Base-by-base conservation (phyloP, 2,797 vertebrate genomes). In the Micromesistius poutassou region DNA sequence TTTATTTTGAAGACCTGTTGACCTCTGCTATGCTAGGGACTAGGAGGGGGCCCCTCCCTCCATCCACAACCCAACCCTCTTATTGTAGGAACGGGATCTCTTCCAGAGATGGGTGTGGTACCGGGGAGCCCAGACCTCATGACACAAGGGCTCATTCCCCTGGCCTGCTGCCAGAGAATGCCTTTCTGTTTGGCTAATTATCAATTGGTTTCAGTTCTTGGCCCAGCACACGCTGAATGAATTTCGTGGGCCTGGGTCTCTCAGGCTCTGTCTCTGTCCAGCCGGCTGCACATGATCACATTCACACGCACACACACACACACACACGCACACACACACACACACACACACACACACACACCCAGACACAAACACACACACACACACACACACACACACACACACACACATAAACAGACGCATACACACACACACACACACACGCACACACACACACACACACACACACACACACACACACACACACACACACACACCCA, bases 81-180 rank as follows among this genome's bases (percentile, higher is more conserved):
- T 84, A 80, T 84, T 83, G 79, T 71, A 86, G 82, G 75, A 89
- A 88, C 36, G 9, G n/a, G 83, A 87, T 87, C 74, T 42, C 25
- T 79, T 71, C 83, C 78, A 70, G 74, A 80, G 78, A 84, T n/a
- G 7, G 71, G 77, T 68, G 74, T 30, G 75, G 77, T 78, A 70
- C 77, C 76, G 83, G 77, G 76, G 36, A 79, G 87, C 84, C 74
- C 12, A 16, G 46, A 86, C 87, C 77, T 88, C 83, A 79, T 78
- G 36, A 80, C 78, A 35, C 25, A 83, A 77, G 77, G 46, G 85
- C 87, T 90, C 90, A 87, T 93, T 90, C 91, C 78, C 79, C 42
- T 62, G 83, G 77, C 71, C 80, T 75, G 71, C 74, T 80, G 84
- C 83, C 76, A 62, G 76, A 76, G 80, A 80, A 82, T 82, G 83